Base-by-base conservation (phyloP, 1,140 invertebrate genomes). In the Drosophila sucinea region DNA sequence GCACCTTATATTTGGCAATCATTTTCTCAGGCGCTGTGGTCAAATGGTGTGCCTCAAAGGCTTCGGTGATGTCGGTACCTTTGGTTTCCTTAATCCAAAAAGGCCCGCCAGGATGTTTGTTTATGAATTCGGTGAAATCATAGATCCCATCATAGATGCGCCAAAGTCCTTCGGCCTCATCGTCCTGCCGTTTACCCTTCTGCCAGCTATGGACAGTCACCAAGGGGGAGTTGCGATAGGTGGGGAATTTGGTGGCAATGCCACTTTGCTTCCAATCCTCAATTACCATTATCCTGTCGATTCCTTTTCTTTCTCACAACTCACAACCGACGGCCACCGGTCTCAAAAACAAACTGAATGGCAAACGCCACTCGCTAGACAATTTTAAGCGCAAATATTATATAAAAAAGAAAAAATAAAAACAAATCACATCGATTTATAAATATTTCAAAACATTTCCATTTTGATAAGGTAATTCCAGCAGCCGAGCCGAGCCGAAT, bases 21-120 rank as follows among this genome's bases (percentile, higher is more conserved):
- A 95, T 76, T 30, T 91, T 92, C 60, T 93, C 91, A 0, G 95
- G 93, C 0, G 62, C 38, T 0, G 91, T 74, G 1, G 92, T 91
- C 25, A 95, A 76, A 77, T 95, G 96, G 90, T 94, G 94, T 1
- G 81, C 74, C 92, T 96, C 94, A 68, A 96, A 96, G 7, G 94
- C 92, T 92, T 96, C 95, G 1, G 95, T 96, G 2, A 96, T 95
- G 76, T 96, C 96, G 0, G 94, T 95, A 0, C 95, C 95, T 83
- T 94, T 93, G 1, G 95, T 95, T 11, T 95, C 72, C 5, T 90
- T 67, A 17, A 96, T 81, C 95, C 95, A 96, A 77, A 95, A 94
- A 10, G 90, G 4, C 11, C 96, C 96, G 30, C 96, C 96, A 1
- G 96, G 96, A 93, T 96, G 96, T 11, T 79, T 92, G 8, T 93